Evolutionary conservation across 2,113 vertebrate species (phyloP).

Genomic region (Argyrosomus japonicus): DNA sequence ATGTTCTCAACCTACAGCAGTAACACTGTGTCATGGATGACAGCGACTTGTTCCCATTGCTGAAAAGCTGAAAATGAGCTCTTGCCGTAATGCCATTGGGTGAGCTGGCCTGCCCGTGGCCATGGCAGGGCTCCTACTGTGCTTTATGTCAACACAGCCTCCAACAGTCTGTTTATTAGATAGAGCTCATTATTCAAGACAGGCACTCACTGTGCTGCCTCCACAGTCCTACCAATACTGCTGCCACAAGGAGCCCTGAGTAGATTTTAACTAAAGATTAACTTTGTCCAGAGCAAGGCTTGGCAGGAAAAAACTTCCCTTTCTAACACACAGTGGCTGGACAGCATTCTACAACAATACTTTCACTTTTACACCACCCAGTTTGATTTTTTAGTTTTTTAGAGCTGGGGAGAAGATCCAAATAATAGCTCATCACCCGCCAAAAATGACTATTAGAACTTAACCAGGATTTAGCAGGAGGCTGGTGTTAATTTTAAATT

Average conservation of each 20-base stretch:
- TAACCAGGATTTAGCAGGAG: conserved; percentile 31
- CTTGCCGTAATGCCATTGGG: conserved; percentile 59
- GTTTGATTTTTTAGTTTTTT: conserved; percentile 8
- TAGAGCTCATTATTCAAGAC: conserved; percentile 79
- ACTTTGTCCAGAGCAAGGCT: conserved; percentile 49
- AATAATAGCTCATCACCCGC: conserved; percentile 39
- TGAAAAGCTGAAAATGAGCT: conserved; percentile 70
- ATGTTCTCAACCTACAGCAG: conserved; percentile 42
- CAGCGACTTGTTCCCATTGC: conserved; percentile 57
- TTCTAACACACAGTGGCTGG: conserved; percentile 27
- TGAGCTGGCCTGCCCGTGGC: conserved; percentile 67
- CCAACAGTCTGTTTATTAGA: conserved; percentile 74
- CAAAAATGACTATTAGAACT: conserved; percentile 27
- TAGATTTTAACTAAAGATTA: conserved; percentile 67
- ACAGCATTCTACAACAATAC: conserved; percentile 17
- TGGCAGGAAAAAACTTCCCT: conserved; percentile 54
- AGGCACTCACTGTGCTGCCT: conserved; percentile 56
- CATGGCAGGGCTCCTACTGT: conserved; percentile 64
- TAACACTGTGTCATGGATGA: conserved; percentile 69
- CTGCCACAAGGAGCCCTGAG: conserved; percentile 58
- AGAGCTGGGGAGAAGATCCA: neutral
- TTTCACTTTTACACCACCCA: conserved; percentile 28
- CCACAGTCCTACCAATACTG: conserved; percentile 43
- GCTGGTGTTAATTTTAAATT: conserved; percentile 25
- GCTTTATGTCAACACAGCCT: conserved; percentile 70